Percentiles rank a stretch among this genome's conserved stretches.
Evolutionary conservation across 2,797 vertebrate species (phyloP).

Genomic region (Tapirus indicus): DNA sequence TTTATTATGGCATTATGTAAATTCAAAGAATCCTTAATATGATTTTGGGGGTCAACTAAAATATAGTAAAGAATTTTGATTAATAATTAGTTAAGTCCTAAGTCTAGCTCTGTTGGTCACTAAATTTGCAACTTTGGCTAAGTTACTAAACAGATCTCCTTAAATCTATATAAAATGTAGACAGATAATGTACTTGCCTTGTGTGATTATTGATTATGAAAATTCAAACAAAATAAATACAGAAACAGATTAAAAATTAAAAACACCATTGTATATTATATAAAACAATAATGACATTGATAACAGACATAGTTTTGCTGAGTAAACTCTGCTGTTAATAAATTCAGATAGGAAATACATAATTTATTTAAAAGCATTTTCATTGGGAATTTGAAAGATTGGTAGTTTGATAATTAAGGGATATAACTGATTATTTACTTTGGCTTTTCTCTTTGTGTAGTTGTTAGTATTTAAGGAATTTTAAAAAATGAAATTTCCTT

Average conservation of each 20-base stretch:
- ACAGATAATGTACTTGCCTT: not conserved
- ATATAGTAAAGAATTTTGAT: not conserved
- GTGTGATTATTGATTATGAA: not conserved
- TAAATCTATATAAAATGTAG: not conserved
- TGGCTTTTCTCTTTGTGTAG: conserved; percentile 23
- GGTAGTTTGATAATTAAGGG: not conserved
- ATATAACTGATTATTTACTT: conserved; percentile 67
- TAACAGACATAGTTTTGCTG: not conserved
- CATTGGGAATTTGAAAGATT: not conserved
- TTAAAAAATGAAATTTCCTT: conserved; percentile 80
- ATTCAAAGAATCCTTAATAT: not conserved
- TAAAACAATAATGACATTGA: not conserved
- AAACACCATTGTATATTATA: not conserved
- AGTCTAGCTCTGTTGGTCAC: not conserved
- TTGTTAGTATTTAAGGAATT: conserved; percentile 47
- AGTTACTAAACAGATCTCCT: not conserved
- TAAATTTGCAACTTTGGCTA: not conserved
- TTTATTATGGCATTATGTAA: not conserved
- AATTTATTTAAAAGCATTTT: not conserved
- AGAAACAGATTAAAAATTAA: not conserved
- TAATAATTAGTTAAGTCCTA: not conserved
- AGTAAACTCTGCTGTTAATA: not conserved
- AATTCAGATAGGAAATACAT: not conserved
- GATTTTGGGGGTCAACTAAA: not conserved
- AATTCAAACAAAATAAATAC: not conserved